phyloP scores from a whole-genome alignment of 2,888 invertebrate species.

The Hydraecia micacea region DNA sequence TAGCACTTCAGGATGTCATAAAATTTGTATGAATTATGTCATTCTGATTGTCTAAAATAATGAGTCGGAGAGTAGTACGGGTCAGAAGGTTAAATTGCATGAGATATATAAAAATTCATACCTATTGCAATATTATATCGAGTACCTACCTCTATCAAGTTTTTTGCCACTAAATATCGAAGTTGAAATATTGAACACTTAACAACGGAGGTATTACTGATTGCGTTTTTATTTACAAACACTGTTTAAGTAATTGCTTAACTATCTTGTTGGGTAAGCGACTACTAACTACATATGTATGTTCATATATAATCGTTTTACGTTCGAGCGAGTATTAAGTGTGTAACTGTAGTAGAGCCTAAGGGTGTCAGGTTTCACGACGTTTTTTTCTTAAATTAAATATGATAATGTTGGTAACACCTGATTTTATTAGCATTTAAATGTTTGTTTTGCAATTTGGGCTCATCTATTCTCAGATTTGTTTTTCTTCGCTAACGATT shows the following conservation, averaged over 20 bases:
- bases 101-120: neutral
- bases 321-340: constrained; percentile 53
- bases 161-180: constrained; percentile 24
- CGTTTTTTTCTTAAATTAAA: constrained; percentile 55
- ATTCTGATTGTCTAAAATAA: neutral
- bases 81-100: neutral
- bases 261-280: constrained; percentile 64
- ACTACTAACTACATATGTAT: constrained; percentile 28
- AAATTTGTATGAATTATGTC: neutral
- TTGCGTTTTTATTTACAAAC: constrained; percentile 68
- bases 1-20: neutral
- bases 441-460: constrained; percentile 39
- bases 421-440: constrained; percentile 51
- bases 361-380: constrained; percentile 56
- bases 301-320: constrained; percentile 50
- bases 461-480: constrained; percentile 3
- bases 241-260: constrained; percentile 64
- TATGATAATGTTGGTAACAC: constrained; percentile 49
- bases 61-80: neutral
- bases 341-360: constrained; percentile 59
- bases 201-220: constrained; percentile 34
- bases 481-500: neutral
- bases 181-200: constrained; percentile 45
- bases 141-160: constrained; percentile 13
- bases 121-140: neutral